Percentiles rank a stretch among this genome's conserved stretches.
phyloP scores from a whole-genome alignment of 2,797 vertebrate species.

The Neoniphon sammara region DNA sequence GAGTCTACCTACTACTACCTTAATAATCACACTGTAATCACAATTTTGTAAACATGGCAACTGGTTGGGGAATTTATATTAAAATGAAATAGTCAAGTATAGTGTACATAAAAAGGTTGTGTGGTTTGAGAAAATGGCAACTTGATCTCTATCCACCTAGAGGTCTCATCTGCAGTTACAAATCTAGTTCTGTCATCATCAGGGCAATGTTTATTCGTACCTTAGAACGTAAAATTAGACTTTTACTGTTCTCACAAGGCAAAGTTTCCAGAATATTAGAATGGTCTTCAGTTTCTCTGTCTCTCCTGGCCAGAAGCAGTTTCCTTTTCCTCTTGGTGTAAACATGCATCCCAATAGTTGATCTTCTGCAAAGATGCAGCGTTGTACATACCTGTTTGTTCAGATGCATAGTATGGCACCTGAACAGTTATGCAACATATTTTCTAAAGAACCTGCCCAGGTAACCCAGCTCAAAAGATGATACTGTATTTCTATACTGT shows the following conservation, averaged over 20 bases:
- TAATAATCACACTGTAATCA: too few relatives aligned
- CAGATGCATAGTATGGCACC: not conserved
- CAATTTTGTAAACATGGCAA: too few relatives aligned
- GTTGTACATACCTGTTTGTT: not conserved
- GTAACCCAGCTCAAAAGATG: not conserved
- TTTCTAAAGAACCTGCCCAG: not conserved
- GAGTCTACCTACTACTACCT: too few relatives aligned
- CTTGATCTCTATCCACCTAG: not conserved
- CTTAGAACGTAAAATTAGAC: not conserved
- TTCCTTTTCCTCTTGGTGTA: not conserved
- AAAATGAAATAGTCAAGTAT: too few relatives aligned
- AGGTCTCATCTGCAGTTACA: not conserved
- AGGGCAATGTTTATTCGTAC: too few relatives aligned
- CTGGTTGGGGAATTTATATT: too few relatives aligned
- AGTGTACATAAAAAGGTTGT: too few relatives aligned
- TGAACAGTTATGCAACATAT: not conserved
- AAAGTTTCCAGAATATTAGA: not conserved
- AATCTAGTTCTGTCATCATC: not conserved
- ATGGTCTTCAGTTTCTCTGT: not conserved
- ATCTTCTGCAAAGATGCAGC: not conserved
- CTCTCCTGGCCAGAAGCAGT: not conserved
- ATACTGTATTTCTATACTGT: too few relatives aligned
- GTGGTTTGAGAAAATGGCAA: not conserved
- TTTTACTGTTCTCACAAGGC: not conserved
- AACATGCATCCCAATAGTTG: not conserved